Base-by-base conservation (phyloP, 1,140 invertebrate species). In the Drosophila sp. region DNA sequence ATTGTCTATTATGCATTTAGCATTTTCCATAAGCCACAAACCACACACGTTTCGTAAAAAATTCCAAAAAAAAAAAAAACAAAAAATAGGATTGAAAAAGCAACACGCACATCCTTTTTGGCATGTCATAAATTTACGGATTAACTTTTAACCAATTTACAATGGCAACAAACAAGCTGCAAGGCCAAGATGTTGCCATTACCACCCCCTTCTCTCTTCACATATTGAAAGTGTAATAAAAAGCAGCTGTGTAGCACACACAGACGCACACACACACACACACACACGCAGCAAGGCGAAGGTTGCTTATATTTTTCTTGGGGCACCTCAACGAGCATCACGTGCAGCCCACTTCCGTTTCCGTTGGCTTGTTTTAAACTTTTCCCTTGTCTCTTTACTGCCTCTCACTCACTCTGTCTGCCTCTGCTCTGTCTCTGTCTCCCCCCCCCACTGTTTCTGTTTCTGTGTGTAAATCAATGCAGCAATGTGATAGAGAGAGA, bases 111-210 rank as follows among this genome's bases (percentile, higher is more conserved):
- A 87, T 89, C 80, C 80, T 77, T 87, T 85, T 87, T 87, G 84
- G 84, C 84, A 89, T 87, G 80, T 84, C 84, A 87, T 87, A 87
- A 87, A 87, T 87, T 89, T 78, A 70, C 80, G 84, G 84, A 87
- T 87, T 87, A 87, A 87, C 84, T 87, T 87, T 87, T 89, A 89
- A 87, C 84, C 84, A 87, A 87, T 87, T 87, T 87, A 87, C 84
- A 87, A 82, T 67, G 77, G 76, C 72, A 77, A 70, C 80, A 79
- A 84, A 69, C 70, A 83, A 80, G 67, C 65, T 70, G 79, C 72
- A 66, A 47, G 60, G 66, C 50, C 40, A 70, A 69, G 56, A 66
- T 72, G 63, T 69, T 60, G 69, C 76, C 67, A 81, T 78, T 50
- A 50, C 44, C 44, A 11, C 2, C 44, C 83, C 76, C 78, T 73